Evolutionary conservation across 2,113 vertebrate genomes (phyloP).

Genomic region (Dromiciops gliroides): DNA sequence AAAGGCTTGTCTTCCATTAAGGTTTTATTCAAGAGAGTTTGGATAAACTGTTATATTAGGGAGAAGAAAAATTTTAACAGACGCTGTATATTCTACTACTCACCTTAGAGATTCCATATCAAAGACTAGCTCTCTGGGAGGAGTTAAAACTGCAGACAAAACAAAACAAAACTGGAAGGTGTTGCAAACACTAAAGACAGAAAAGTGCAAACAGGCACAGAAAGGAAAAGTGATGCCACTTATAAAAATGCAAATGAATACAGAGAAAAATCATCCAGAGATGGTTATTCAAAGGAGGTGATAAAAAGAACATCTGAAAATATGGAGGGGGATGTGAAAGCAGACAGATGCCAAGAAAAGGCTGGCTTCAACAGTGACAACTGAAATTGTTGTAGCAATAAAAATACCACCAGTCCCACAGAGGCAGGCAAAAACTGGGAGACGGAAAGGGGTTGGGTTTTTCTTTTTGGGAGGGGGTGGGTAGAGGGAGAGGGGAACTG

Average conservation of each 20-base stretch:
- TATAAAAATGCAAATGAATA: constrained; percentile 66
- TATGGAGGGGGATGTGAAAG: background rate
- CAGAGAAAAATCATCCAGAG: constrained; percentile 61
- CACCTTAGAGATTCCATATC: constrained; percentile 38
- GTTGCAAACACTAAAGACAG: constrained; percentile 56
- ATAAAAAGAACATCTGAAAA: constrained; percentile 39
- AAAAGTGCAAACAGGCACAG: constrained; percentile 45
- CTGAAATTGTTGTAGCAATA: background rate
- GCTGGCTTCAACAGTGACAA: background rate
- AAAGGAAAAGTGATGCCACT: constrained; percentile 50
- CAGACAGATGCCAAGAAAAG: background rate
- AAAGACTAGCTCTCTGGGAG: constrained; percentile 44
- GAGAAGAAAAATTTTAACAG: constrained; percentile 50
- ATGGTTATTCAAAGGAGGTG: constrained; percentile 33
- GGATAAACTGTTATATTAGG: background rate
- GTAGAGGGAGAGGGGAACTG: too few species aligned
- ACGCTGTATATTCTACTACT: constrained; percentile 23
- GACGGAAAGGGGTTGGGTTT: background rate
- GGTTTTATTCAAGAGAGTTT: background rate
- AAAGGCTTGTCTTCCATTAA: constrained; percentile 35
- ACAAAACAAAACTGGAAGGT: constrained; percentile 63
- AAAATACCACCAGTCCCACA: background rate
- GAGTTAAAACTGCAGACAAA: constrained; percentile 39
- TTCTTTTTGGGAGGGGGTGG: background rate
- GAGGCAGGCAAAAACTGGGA: background rate